Percentiles rank a stretch among this genome's conserved stretches.
Conservation (phyloP, 2,888 invertebrate genomes). For the Mythimna loreyi region DNA sequence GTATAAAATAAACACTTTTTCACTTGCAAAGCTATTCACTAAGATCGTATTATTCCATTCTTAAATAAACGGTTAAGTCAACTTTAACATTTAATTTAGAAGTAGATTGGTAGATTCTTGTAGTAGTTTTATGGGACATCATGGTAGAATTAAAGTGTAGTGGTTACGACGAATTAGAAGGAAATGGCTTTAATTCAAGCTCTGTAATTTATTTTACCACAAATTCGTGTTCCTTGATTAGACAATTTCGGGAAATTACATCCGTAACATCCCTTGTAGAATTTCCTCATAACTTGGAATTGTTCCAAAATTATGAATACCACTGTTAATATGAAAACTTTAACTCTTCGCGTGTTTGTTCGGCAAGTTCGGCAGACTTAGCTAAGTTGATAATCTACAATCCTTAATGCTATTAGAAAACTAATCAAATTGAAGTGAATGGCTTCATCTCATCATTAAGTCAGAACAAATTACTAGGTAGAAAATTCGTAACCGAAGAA, state of each 20-base stretch:
- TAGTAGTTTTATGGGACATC: constrained; percentile 41
- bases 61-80: not conserved
- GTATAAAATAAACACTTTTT: no score
- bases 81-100: not conserved
- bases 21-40: no score
- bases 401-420: no score
- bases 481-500: no score
- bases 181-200: not conserved
- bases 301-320: constrained; percentile 6
- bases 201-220: not conserved
- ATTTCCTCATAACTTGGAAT: not conserved
- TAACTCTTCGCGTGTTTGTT: constrained; percentile 12
- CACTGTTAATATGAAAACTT: constrained; percentile 36
- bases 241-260: not conserved
- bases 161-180: not conserved
- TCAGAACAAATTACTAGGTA: no score
- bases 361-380: no score
- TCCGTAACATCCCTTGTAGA: not conserved
- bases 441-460: no score
- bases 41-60: no score
- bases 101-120: constrained; percentile 29
- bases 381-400: no score
- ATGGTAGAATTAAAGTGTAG: constrained; percentile 2
- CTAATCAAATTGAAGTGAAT: no score
- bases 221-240: not conserved